Evolutionary conservation across 2,888 invertebrate species (phyloP).

Genomic region (Andrena praecox): DNA sequence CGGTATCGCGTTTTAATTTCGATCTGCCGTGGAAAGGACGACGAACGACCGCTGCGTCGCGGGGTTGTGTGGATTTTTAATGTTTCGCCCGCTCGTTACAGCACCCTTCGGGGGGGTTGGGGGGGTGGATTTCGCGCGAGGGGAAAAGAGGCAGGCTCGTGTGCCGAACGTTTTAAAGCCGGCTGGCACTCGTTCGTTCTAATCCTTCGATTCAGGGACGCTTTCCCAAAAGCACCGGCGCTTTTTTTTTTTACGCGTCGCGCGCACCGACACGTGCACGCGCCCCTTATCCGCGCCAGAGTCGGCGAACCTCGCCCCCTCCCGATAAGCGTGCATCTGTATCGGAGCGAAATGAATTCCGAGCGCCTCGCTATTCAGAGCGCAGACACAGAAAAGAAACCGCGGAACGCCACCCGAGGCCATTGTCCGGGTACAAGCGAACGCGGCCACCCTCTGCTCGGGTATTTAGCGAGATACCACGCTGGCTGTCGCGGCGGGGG

Average conservation of each 20-base stretch:
- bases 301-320: constrained; percentile 21
- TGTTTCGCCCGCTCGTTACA: constrained; percentile 6
- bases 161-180: constrained; percentile 31
- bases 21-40: neutral
- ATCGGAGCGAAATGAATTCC: constrained; percentile 49
- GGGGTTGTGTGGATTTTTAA: constrained; percentile 12
- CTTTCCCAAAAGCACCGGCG: neutral
- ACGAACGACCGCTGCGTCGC: neutral
- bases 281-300: constrained; percentile 16
- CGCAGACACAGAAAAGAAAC: constrained; percentile 48
- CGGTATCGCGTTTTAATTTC: constrained; percentile 32
- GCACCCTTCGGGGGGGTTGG: no score
- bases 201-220: constrained; percentile 17
- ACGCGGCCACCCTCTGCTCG: neutral
- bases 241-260: constrained; percentile 1
- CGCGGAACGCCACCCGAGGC: constrained; percentile 7
- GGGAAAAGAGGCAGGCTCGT: neutral
- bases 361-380: constrained; percentile 21
- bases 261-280: neutral
- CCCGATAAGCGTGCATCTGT: constrained; percentile 21
- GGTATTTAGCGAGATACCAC: constrained; percentile 36
- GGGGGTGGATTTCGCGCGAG: constrained; percentile 1
- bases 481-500: constrained; percentile 16
- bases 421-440: constrained; percentile 38
- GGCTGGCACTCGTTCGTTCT: constrained; percentile 5